Evolutionary conservation across 2,888 invertebrate genomes (phyloP), one percentile per base, ranked within the genome.

Genomic region (Erebia palarica): DNA sequence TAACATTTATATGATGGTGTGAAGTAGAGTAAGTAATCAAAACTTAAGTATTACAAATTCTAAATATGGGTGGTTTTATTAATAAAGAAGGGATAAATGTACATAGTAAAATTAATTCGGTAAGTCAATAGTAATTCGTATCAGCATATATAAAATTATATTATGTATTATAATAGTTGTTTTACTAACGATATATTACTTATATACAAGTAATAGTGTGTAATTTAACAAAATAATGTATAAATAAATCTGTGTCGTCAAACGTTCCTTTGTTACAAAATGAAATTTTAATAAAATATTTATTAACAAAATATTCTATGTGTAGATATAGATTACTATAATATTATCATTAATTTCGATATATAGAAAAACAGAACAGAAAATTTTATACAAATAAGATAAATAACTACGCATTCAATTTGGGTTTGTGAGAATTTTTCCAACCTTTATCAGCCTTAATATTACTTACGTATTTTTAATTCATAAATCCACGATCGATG

Each of bases 261-360:
- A 86, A 87, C 86, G 87, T 92, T 92, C 87, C 89, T 91, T 87
- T 89, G 86, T 87, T 86, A 84, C 85, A 82, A 36, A 83, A 85
- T 84, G 83, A 80, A 84, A 86, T 91, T 88, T 84, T 90, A 88
- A 87, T 87, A 86, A 86, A 84, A 86, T 83, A 78, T 82, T 81
- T 84, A 85, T 81, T 83, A 73, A 65, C 59, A 73, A 70, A 70
- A 68, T 73, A 77, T 75, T 85, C 79, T 85, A 86, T 84, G 86
- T 87, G 84, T 88, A 90, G 88, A 78, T 71, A 83, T 86, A 87
- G 86, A 85, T 81, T 77, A 80, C 74, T 76, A 78, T 84, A 78
- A 3, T 42, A 44, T n/a, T 47, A 70, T 71, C 16, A 73, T 64
- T 61, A 64, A 63, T 14, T 55, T 63, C 77, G 79, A 78, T 79